These are phyloP conservation scores for Coluber constrictor DNA, from an alignment of 2,797 vertebrate genomes.

Conservation along the genomic window DNA sequence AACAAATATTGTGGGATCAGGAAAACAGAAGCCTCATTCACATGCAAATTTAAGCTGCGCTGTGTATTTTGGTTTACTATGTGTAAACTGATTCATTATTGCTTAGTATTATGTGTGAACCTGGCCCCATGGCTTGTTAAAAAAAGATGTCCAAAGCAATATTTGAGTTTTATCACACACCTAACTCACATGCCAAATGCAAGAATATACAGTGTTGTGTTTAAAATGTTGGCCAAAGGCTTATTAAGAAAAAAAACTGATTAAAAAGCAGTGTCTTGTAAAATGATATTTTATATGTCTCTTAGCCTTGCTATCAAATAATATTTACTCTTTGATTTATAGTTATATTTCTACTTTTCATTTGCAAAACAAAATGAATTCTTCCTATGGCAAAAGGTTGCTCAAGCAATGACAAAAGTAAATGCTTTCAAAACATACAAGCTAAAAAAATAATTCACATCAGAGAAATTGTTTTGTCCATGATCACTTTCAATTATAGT, in stretches of 20 bases:
- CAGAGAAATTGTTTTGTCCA: slow-evolving; percentile 23
- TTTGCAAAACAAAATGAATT: background rate
- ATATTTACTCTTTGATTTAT: background rate
- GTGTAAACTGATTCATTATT: background rate
- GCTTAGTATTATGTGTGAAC: background rate
- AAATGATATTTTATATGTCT: background rate
- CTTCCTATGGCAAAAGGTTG: background rate
- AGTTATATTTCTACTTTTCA: background rate
- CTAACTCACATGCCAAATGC: background rate
- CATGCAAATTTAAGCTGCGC: background rate
- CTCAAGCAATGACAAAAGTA: background rate
- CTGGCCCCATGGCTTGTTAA: background rate
- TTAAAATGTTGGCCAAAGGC: background rate
- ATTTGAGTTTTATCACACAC: background rate
- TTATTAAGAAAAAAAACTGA: background rate
- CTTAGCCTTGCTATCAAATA: background rate
- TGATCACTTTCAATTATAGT: slow-evolving; percentile 39
- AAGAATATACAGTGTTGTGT: background rate
- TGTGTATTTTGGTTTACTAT: background rate
- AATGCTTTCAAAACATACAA: background rate
- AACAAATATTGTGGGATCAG: background rate
- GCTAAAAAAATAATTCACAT: background rate
- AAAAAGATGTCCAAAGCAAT: background rate
- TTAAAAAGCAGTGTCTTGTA: background rate
- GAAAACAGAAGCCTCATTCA: background rate